Evolutionary conservation across 2,797 vertebrate species (phyloP).

Genomic region (Perodicticus potto): DNA sequence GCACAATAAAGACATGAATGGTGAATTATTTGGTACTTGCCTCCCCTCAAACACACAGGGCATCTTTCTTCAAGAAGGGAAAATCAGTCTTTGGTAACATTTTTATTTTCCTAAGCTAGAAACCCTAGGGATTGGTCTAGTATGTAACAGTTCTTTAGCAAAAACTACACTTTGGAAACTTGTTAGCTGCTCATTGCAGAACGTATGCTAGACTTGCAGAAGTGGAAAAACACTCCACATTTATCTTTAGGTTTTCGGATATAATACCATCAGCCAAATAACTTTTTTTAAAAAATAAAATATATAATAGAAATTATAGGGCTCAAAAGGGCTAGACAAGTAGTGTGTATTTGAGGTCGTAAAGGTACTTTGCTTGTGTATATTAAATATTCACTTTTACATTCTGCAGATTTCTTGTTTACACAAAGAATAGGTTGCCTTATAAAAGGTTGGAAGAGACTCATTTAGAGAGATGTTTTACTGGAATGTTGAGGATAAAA

Average conservation of each 20-base stretch:
- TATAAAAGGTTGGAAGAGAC: slow-evolving; percentile 69
- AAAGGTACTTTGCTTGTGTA: slow-evolving; percentile 82
- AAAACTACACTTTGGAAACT: slow-evolving; percentile 70
- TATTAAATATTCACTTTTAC: slow-evolving; percentile 85
- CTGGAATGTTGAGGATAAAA: slow-evolving; percentile 72
- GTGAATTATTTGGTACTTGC: background rate
- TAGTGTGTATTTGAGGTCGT: slow-evolving; percentile 79
- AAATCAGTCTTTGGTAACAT: slow-evolving; percentile 47
- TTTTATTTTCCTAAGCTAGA: slow-evolving; percentile 62
- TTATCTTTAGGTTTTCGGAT: slow-evolving; percentile 67
- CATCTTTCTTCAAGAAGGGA: slow-evolving; percentile 52
- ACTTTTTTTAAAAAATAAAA: slow-evolving; percentile 71
- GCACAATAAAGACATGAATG: background rate
- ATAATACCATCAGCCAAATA: slow-evolving; percentile 68
- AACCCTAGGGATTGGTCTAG: background rate
- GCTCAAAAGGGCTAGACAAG: slow-evolving; percentile 81
- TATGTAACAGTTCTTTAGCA: slow-evolving; percentile 65
- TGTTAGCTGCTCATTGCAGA: slow-evolving; percentile 67
- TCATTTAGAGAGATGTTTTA: slow-evolving; percentile 75
- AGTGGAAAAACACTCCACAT: slow-evolving; percentile 38
- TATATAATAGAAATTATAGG: slow-evolving; percentile 67
- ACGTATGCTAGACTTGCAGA: slow-evolving; percentile 57
- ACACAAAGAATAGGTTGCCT: slow-evolving; percentile 68
- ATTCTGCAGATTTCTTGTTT: slow-evolving; percentile 81
- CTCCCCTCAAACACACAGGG: too few relatives aligned